Conservation (phyloP, 2,113 vertebrate genomes). For the Bubo bubo region DNA sequence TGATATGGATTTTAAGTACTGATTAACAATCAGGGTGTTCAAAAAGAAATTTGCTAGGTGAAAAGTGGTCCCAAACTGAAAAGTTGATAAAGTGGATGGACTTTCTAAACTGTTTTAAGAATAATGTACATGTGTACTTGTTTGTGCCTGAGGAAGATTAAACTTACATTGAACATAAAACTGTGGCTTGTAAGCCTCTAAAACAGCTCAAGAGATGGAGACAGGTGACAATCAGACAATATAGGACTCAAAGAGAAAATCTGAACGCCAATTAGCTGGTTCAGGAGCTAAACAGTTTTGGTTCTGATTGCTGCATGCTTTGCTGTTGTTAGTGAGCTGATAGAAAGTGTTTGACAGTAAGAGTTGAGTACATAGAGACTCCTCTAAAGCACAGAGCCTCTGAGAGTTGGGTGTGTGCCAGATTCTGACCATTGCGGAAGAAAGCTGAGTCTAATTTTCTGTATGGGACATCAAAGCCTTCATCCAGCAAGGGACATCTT, state of each 20-base stretch:
- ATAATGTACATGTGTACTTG: background rate
- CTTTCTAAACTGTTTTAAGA: background rate
- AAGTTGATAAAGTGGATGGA: background rate
- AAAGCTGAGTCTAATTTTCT: background rate
- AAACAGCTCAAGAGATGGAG: background rate
- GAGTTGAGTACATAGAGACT: background rate
- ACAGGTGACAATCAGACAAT: fast-evolving
- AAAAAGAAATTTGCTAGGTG: background rate
- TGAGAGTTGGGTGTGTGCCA: fast-evolving
- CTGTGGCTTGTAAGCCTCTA: background rate
- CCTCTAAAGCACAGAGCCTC: background rate
- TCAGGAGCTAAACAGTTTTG: background rate
- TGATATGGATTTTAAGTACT: background rate
- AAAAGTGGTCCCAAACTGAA: background rate
- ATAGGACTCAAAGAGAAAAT: background rate
- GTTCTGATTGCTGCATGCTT: background rate
- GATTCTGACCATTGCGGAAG: background rate
- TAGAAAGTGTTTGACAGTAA: background rate
- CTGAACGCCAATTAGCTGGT: background rate
- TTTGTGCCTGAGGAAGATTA: background rate
- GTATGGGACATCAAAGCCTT: background rate
- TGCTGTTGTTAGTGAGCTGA: background rate
- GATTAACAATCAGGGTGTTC: background rate
- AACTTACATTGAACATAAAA: background rate
- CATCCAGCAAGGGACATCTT: background rate